Conservation (phyloP, 1,140 invertebrate species). For the Anthonomus grandis region DNA sequence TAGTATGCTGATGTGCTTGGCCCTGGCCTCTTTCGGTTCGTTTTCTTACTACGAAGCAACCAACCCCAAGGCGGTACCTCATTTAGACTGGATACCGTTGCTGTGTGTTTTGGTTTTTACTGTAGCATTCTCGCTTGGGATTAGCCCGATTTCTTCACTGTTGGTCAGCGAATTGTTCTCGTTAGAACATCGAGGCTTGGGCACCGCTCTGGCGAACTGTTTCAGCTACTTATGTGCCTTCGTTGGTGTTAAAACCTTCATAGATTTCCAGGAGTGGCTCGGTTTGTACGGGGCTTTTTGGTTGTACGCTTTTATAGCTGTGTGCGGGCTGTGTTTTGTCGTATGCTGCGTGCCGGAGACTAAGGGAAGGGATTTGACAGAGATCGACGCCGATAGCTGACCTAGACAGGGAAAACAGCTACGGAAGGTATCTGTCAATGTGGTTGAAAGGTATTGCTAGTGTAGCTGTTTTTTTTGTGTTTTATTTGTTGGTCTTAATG, state of each 20-base stretch:
- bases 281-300: constrained; percentile 82
- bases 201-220: constrained; percentile 77
- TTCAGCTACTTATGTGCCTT: constrained; percentile 88
- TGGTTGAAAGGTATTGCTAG: constrained; percentile 41
- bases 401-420: constrained; percentile 29
- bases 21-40: constrained; percentile 74
- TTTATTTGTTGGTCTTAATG: no score
- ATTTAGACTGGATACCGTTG: constrained; percentile 71
- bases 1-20: constrained; percentile 77
- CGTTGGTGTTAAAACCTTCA: constrained; percentile 83
- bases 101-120: constrained; percentile 80
- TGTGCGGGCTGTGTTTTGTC: constrained; percentile 79
- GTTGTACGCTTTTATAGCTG: constrained; percentile 80
- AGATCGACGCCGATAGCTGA: constrained; percentile 66
- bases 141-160: constrained; percentile 85
- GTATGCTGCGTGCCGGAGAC: constrained; percentile 87
- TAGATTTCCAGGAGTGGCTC: constrained; percentile 72
- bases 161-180: constrained; percentile 86
- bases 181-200: constrained; percentile 76
- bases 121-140: constrained; percentile 81
- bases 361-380: constrained; percentile 81
- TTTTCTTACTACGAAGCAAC: constrained; percentile 71
- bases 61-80: constrained; percentile 51
- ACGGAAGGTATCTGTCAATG: constrained; percentile 36
- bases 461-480: not conserved